Evolutionary conservation across 2,113 vertebrate genomes (phyloP), one percentile per base, ranked within the genome.

Genomic region (Corydoras sp.): DNA sequence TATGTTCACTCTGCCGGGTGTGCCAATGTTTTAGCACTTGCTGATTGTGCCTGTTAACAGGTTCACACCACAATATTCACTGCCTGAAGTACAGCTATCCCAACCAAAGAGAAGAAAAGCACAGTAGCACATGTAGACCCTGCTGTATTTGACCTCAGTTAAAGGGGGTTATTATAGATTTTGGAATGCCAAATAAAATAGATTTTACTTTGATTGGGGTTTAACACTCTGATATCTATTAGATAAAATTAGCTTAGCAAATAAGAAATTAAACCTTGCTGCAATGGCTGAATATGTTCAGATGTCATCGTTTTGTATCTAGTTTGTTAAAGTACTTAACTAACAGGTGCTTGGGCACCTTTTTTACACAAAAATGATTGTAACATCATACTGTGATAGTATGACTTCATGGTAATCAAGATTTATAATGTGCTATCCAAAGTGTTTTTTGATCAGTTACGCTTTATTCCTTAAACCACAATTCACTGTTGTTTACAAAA

Each of bases 141-240:
- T 68, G 63, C 48, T 72, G 50, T 75, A 67, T 68, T 58, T 43
- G 4, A 55, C 13, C 72, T 49, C 59, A 68, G 69, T 24, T 68
- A 24, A 43, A 43, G 35, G 35, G 35, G 35, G 35, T 43, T 43
- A 43, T 43, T 43, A 5, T 43, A 43, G 35, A 8, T 43, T 43
- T 43, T 43, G 9, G 60, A 63, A 75, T 61, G 35, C 29, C 48
- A 62, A 70, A 71, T 62, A 58, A 68, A 67, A 56, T 67, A 35
- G 35, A 43, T 43, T 43, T 35, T 55, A 12, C 43, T 64, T 60
- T 43, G 58, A 59, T 32, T 48, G 55, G 35, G 10, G 35, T 56
- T 8, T 24, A 55, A 35, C n/a, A 32, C 55, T 65, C 3, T 10
- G 8, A 11, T 49, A 8, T 53, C 58, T 13, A 50, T 50, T 4